Percentiles rank a stretch among this genome's conserved stretches.
Evolutionary conservation across 2,888 invertebrate genomes (phyloP).

Genomic region (Eudasyphora cyanicolor): DNA sequence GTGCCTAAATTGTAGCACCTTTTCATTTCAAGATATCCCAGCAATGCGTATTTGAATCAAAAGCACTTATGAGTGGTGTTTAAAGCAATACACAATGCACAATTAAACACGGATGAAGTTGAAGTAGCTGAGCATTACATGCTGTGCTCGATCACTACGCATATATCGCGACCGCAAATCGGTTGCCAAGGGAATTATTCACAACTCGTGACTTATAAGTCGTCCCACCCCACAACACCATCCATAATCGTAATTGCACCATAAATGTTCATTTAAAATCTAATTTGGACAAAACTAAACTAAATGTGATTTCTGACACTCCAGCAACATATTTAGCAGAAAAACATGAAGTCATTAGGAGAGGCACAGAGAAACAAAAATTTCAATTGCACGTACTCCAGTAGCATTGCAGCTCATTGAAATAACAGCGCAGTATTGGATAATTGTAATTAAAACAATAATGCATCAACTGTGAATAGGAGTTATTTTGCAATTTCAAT

Average conservation of each 20-base stretch:
- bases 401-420: neutral
- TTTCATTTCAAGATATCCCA: no score
- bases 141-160: no score
- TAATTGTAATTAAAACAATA: neutral
- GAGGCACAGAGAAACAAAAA: neutral
- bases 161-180: neutral
- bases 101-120: no score
- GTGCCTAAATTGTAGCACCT: no score
- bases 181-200: neutral
- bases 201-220: neutral
- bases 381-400: neutral
- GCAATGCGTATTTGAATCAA: no score
- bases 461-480: neutral
- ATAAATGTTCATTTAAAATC: constrained; percentile 9
- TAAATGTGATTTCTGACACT: neutral
- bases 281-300: neutral
- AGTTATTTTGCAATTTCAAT: neutral
- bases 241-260: neutral
- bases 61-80: no score
- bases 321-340: neutral
- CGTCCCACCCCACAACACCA: neutral
- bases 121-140: no score
- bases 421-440: neutral
- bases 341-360: neutral
- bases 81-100: no score